Percentiles rank a stretch among this genome's conserved stretches.
phyloP scores from a whole-genome alignment of 1,140 invertebrate species.

The Drosophila triauraria region DNA sequence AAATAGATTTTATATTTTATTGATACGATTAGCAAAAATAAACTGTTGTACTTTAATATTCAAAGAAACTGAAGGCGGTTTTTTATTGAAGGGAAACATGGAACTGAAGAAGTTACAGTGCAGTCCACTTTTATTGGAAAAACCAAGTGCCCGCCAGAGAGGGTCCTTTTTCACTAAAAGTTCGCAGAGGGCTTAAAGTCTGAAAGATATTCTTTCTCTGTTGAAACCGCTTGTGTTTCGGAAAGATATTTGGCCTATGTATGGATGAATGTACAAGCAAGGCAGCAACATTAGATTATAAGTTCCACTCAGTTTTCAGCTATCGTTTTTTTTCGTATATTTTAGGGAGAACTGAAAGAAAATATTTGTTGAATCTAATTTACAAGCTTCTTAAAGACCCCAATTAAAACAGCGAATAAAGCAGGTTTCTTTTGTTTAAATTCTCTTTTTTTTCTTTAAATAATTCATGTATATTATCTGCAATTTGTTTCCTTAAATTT shows the following conservation, averaged over 20 bases:
- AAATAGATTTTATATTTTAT: slow-evolving; percentile 18
- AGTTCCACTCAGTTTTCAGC: too few relatives aligned
- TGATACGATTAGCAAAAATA: slow-evolving; percentile 31
- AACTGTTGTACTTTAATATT: slow-evolving; percentile 34
- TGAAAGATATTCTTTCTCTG: background rate
- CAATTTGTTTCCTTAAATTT: slow-evolving; percentile 17
- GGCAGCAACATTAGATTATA: too few relatives aligned
- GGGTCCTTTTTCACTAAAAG: background rate
- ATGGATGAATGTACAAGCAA: too few relatives aligned
- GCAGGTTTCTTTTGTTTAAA: background rate
- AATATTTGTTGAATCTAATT: background rate
- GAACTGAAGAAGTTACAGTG: background rate
- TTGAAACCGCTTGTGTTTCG: background rate
- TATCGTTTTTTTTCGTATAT: too few relatives aligned
- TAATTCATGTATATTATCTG: slow-evolving; percentile 19
- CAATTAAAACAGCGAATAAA: background rate
- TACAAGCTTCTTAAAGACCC: background rate
- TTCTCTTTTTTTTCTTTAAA: slow-evolving; percentile 4
- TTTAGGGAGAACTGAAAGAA: background rate
- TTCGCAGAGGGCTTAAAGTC: background rate
- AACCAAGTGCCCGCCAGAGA: too few relatives aligned
- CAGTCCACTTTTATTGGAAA: background rate
- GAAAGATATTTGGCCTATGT: background rate
- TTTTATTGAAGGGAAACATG: background rate
- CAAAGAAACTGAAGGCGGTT: background rate